Evolutionary conservation across 1,140 invertebrate genomes (phyloP), one percentile per base, ranked within the genome.

Genomic region (Sinella curviseta): DNA sequence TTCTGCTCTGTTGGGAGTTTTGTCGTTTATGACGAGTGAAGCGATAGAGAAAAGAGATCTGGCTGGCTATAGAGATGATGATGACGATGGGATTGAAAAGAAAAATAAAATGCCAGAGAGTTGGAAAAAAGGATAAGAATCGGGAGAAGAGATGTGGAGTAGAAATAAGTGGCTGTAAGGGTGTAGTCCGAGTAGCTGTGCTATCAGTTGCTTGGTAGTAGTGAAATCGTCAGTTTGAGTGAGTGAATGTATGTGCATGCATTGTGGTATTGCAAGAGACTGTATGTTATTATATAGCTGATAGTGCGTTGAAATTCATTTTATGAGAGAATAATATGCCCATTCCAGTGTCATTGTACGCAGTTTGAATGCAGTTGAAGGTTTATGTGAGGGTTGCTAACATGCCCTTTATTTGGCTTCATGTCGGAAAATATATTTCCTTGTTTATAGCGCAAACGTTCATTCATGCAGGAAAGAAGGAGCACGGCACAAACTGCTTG

Each of bases 281-380:
- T 12, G 57, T 26, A 26, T 65, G 57, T 65, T 20, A 48, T 48
- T 48, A 12, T 48, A 8, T 48, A 20, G 39, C 39, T 65, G 57
- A 26, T 14, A 17, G 24, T 65, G 57, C 26, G 57, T 65, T 65
- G 57, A 65, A 65, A 65, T 65, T 65, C 57, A 65, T 65, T 65
- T 65, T 65, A 65, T 65, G 57, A 65, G 3, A n/a, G 57, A 65
- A 26, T 65, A 65, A 65, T 65, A n/a, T 65, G 57, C 57, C 57
- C 57, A 65, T 65, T 65, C 57, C 57, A 65, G 57, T 65, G 57
- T 65, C 57, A 65, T 65, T 65, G 57, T 65, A 65, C 57, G 57
- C 57, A 65, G 57, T 65, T 65, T 65, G 57, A 65, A 65, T 65
- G 57, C 57, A 65, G 57, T 65, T 65, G 57, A 65, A 65, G 57